phyloP scores from a whole-genome alignment of 2,113 vertebrate species.

The Craseonycteris thonglongyai region DNA sequence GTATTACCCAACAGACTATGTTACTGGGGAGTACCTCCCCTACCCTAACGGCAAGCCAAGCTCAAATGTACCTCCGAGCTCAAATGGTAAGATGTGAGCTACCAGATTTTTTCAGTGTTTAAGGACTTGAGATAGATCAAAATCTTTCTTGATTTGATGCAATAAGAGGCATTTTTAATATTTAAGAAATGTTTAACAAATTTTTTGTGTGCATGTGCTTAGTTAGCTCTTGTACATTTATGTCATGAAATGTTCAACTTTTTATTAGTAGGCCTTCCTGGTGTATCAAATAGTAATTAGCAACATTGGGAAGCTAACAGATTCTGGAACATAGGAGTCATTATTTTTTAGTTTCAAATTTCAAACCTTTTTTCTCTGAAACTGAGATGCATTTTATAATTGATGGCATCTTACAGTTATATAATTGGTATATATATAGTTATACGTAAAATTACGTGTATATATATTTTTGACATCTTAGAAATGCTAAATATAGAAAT shows the following conservation, averaged over 20 bases:
- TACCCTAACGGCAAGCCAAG: too few species aligned
- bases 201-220: not conserved
- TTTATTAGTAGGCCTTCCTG: constrained; percentile 22
- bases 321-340: not conserved
- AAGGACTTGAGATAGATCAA: constrained; percentile 26
- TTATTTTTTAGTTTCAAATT: constrained; percentile 27
- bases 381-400: constrained; percentile 14
- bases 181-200: constrained; percentile 18
- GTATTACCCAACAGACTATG: too few species aligned
- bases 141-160: constrained; percentile 51
- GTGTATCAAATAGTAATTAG: constrained; percentile 9
- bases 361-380: constrained; percentile 11
- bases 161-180: constrained; percentile 41
- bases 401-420: not conserved
- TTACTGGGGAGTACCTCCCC: too few species aligned
- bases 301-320: not conserved
- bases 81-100: constrained; percentile 87
- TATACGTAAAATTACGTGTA: constrained; percentile 1
- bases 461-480: constrained; percentile 24
- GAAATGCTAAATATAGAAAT: constrained; percentile 37
- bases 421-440: constrained; percentile 20
- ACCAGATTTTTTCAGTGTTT: constrained; percentile 13
- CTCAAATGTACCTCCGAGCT: too few species aligned
- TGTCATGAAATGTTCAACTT: constrained; percentile 31
- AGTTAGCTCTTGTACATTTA: constrained; percentile 11